phyloP scores from a whole-genome alignment of 2,888 invertebrate genomes.

The Ganaspis brasiliensis region DNA sequence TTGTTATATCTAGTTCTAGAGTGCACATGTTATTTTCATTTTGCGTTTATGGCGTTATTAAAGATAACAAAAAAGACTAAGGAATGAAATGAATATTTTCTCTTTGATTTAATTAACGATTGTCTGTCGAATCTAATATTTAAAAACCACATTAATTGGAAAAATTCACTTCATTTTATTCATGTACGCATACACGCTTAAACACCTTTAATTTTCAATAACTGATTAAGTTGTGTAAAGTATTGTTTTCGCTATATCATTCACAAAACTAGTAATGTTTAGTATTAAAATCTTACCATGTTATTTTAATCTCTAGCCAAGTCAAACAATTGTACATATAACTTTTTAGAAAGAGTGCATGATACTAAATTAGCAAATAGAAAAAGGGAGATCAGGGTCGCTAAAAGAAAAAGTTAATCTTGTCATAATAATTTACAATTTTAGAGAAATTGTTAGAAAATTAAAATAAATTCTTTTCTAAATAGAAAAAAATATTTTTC shows the following conservation, averaged over 20 bases:
- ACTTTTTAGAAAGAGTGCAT: conserved; percentile 18
- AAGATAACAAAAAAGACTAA: background rate
- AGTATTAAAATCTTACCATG: conserved; percentile 11
- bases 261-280: conserved; percentile 20
- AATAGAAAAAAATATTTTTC: too few relatives aligned
- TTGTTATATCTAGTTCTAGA: conserved; percentile 35
- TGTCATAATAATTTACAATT: background rate
- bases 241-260: background rate
- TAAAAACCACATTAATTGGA: background rate
- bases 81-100: conserved; percentile 9
- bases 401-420: background rate
- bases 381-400: background rate
- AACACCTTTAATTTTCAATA: background rate
- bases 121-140: too few relatives aligned
- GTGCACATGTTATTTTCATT: conserved; percentile 35
- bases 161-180: background rate
- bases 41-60: conserved; percentile 13
- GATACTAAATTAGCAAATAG: conserved; percentile 7
- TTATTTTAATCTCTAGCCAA: conserved; percentile 22
- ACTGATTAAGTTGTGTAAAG: conserved; percentile 23
- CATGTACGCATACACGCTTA: background rate
- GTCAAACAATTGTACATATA: conserved; percentile 24
- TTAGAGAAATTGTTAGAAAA: background rate
- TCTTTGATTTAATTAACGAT: too few relatives aligned
- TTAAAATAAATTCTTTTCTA: background rate